Evolutionary conservation across 2,888 invertebrate species (phyloP).

Genomic region (Drepanosiphum platanoidis): DNA sequence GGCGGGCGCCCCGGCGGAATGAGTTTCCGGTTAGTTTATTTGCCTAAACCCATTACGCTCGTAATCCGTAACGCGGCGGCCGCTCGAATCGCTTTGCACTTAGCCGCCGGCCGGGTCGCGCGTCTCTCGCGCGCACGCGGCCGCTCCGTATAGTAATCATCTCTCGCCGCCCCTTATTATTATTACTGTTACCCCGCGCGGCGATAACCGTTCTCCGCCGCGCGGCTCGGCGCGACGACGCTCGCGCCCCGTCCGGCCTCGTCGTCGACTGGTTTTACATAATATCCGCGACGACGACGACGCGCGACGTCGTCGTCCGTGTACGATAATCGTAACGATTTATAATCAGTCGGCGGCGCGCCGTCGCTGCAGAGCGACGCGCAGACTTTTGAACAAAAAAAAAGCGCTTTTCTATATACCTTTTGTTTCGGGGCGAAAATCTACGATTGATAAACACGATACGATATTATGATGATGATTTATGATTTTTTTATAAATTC

Average conservation of each 20-base stretch:
- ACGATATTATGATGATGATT: too few species aligned
- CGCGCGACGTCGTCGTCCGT: neutral
- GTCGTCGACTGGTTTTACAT: too few species aligned
- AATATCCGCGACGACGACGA: too few species aligned
- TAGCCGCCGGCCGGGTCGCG: constrained; percentile 35
- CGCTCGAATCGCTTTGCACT: constrained; percentile 63
- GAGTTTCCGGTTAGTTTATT: constrained; percentile 63
- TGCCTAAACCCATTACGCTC: constrained; percentile 64
- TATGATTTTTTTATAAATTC: too few species aligned
- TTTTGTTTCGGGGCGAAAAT: too few species aligned
- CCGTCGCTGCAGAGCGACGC: too few species aligned
- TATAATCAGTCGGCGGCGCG: too few species aligned
- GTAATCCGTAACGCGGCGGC: constrained; percentile 64
- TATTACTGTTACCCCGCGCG: neutral
- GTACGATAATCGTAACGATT: too few species aligned
- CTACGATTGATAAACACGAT: too few species aligned
- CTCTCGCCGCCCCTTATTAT: neutral
- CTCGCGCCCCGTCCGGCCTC: neutral
- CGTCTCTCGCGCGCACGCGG: neutral
- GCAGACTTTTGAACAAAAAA: too few species aligned
- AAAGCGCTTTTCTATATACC: too few species aligned
- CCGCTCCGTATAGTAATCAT: constrained; percentile 3
- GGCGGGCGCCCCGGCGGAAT: constrained; percentile 56
- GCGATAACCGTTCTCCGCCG: neutral
- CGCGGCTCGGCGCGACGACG: neutral